Conservation (phyloP, 2,888 invertebrate species). For the Cylindroiulus punctatus region DNA sequence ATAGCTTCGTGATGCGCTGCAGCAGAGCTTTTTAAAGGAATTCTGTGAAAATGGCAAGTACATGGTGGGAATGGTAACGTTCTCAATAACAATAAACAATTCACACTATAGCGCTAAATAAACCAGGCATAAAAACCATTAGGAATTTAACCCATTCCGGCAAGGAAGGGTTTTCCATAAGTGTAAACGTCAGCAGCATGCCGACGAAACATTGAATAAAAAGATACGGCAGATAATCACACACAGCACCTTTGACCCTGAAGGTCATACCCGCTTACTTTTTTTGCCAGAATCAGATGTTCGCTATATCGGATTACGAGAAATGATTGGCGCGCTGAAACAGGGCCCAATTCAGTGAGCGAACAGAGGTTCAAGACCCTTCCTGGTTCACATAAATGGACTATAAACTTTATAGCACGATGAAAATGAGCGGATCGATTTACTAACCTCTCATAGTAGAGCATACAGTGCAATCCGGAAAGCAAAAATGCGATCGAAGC, state of each 20-base stretch:
- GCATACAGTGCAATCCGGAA: not conserved
- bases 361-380: not conserved
- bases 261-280: not conserved
- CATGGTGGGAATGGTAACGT: too few relatives aligned
- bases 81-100: too few relatives aligned
- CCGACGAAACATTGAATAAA: not conserved
- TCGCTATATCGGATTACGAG: not conserved
- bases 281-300: constrained; percentile 20
- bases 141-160: too few relatives aligned
- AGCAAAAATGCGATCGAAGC: not conserved
- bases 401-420: not conserved
- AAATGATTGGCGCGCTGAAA: not conserved
- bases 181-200: too few relatives aligned
- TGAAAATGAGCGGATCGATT: constrained; percentile 6
- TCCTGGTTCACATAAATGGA: not conserved
- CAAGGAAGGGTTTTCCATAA: too few relatives aligned
- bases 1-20: too few relatives aligned
- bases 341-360: not conserved
- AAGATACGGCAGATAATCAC: not conserved
- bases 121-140: too few relatives aligned
- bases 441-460: not conserved
- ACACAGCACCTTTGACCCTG: not conserved
- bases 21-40: too few relatives aligned
- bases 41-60: too few relatives aligned
- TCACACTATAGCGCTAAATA: too few relatives aligned